Base-by-base conservation (phyloP, 2,888 invertebrate genomes). In the Drosophila meridiana region DNA sequence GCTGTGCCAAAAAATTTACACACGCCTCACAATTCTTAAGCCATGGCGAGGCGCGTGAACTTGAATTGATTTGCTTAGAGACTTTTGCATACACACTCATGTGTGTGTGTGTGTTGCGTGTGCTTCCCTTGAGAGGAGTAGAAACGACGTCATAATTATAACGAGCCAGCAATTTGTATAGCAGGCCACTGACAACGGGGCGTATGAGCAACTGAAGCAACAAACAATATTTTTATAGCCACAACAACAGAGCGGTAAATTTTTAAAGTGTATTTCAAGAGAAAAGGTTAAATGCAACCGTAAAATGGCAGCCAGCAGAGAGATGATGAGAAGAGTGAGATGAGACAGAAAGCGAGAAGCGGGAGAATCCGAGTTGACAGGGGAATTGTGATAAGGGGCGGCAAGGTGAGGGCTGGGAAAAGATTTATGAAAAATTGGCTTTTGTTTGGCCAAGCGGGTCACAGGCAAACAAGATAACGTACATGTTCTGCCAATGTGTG, bases 381-480 rank as follows among this genome's bases (percentile, higher is more conserved):
- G 48, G 67, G 48, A 64, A 73, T 55, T 61, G 45, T 73, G 58
- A 73, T 78, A 73, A 73, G 50, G 60, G 56, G n/a, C 38, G 48
- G 59, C 45, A 59, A 42, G 36, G 38, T 36, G 57, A 32, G 45
- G 48, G 42, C 52, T 62, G 34, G 63, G 62, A 73, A 76, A 79
- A 89, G 89, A 89, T 85, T 85, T 85, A 89, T 89, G 89, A 83
- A 89, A 85, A 87, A 85, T 89, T 86, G 89, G 79, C 89, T 83
- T 86, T 83, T 72, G 79, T 82, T 72, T 82, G 80, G 82, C 63
- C 80, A 76, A 72, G 71, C 76, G 76, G 79, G 69, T 69, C 81
- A 65, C 75, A 80, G 69, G 59, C 81, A 78, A 88, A 83, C 79
- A 78, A 83, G 89, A 89, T 85, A 85, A 82, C 82, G 73, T 63